Percentiles rank a stretch among this genome's conserved stretches.
Conservation (phyloP, 1,140 invertebrate species). For the Ruditapes philippinarum region DNA sequence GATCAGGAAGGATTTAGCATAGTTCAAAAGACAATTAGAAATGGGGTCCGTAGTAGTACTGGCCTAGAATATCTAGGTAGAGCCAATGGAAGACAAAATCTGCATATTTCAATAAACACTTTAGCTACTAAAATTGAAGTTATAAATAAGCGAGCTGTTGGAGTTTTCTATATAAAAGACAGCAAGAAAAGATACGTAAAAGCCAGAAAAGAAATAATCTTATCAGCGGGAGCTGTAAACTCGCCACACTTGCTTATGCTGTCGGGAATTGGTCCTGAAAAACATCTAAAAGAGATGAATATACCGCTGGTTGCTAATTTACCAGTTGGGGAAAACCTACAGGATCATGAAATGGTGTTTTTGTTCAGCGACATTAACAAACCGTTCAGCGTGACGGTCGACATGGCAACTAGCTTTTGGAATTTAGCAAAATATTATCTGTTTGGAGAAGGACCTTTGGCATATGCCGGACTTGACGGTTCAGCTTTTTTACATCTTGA, state of each 20-base stretch:
- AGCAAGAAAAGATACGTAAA: neutral
- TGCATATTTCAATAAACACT: neutral
- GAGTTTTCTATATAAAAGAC: conserved; percentile 13
- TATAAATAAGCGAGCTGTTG: too few relatives aligned
- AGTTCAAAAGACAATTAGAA: neutral
- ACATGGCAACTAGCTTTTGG: neutral
- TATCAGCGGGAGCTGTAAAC: conserved; percentile 95
- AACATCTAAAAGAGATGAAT: conserved; percentile 21
- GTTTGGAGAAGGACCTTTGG: neutral
- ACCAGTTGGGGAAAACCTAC: conserved; percentile 32
- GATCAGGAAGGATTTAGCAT: conserved; percentile 26
- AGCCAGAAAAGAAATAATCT: conserved; percentile 42
- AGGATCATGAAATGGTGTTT: neutral
- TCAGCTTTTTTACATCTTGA: conserved; percentile 14
- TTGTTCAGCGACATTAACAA: neutral
- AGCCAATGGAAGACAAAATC: conserved; percentile 6
- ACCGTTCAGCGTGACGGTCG: neutral
- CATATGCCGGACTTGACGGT: neutral
- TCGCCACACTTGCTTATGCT: conserved; percentile 95
- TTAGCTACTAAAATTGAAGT: conserved; percentile 12
- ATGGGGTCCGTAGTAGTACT: too few relatives aligned
- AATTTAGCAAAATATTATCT: neutral
- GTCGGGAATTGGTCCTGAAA: conserved; percentile 93
- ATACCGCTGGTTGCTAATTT: conserved; percentile 27
- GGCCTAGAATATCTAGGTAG: neutral